Evolutionary conservation across 2,113 vertebrate genomes (phyloP).

Genomic region (Xiphias gladius): DNA sequence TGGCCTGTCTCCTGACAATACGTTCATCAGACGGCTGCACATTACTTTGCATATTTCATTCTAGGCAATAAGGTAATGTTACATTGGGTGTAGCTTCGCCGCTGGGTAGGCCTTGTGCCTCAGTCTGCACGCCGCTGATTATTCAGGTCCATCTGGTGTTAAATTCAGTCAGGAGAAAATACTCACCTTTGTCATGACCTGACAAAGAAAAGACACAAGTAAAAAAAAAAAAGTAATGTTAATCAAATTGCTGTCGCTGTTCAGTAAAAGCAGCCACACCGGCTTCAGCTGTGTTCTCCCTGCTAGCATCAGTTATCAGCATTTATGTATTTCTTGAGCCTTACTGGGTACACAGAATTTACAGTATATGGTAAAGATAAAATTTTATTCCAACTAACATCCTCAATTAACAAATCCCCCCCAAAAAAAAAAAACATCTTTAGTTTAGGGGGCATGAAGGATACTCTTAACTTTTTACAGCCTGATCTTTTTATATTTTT

Average conservation of each 20-base stretch:
- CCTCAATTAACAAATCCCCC: too few relatives aligned
- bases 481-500: too few relatives aligned
- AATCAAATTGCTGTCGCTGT: neutral
- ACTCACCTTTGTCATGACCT: conserved; percentile 98
- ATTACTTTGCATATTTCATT: neutral
- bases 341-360: too few relatives aligned
- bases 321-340: too few relatives aligned
- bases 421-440: too few relatives aligned
- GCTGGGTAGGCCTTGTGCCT: conserved; percentile 36
- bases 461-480: too few relatives aligned
- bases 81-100: neutral
- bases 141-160: neutral
- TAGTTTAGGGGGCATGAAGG: too few relatives aligned
- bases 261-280: neutral
- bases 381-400: too few relatives aligned
- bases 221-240: conserved; percentile 2
- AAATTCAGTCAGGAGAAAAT: neutral
- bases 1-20: neutral
- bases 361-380: too few relatives aligned
- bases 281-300: conserved; percentile 61
- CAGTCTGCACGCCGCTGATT: neutral
- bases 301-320: conserved; percentile 65
- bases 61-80: neutral
- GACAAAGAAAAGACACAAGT: conserved; percentile 80
- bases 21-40: neutral